These are phyloP conservation scores for Motacilla tschutschensis DNA, from an alignment of 2,113 vertebrate genomes.

Conservation along the genomic window DNA sequence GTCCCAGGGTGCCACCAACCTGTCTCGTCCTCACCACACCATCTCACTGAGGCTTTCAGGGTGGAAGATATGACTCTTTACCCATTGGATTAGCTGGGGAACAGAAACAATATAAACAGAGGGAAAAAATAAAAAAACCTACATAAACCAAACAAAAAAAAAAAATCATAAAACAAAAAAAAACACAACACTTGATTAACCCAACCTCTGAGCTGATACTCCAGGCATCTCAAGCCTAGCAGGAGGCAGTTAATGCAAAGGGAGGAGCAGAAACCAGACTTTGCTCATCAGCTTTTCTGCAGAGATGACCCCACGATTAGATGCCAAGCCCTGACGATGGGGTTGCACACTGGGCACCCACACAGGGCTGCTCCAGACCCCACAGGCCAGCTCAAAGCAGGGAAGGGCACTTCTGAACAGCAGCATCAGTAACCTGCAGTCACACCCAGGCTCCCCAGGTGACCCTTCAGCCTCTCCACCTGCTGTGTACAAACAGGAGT, in stretches of 20 bases:
- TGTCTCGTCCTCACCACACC: not conserved
- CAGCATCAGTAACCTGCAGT: not conserved
- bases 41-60: not conserved
- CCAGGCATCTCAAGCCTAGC: not conserved
- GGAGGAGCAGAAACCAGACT: not conserved
- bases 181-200: not conserved
- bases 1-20: not conserved
- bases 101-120: not conserved
- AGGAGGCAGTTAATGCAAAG: not conserved
- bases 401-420: not conserved
- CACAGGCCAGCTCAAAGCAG: not conserved
- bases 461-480: not conserved
- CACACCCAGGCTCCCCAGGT: accelerated
- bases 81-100: not conserved
- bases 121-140: not conserved
- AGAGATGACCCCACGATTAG: not conserved
- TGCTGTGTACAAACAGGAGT: accelerated
- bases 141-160: too few relatives aligned
- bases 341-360: accelerated
- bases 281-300: accelerated
- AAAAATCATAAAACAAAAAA: not conserved
- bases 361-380: not conserved
- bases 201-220: not conserved
- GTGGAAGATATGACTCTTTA: not conserved
- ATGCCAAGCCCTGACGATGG: accelerated